A percentile compares a stretch with the other conserved stretches of the same genome.
Evolutionary conservation across 1,140 invertebrate genomes (phyloP).

Genomic region (Portunus trituberculatus): DNA sequence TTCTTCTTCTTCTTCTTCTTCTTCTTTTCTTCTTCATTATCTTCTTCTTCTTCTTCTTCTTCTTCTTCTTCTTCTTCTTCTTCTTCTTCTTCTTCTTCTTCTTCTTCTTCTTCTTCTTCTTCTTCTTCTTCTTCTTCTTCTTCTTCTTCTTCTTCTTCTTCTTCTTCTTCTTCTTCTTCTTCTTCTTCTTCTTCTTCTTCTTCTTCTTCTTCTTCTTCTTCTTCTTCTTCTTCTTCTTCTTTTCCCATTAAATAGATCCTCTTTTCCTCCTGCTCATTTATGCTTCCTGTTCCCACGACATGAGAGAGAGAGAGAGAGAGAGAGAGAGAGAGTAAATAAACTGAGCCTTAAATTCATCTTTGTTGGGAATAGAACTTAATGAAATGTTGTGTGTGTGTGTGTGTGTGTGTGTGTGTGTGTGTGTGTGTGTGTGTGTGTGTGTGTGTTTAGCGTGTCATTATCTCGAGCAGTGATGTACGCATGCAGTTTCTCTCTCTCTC

Average conservation of each 20-base stretch:
- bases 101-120: neutral
- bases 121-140: neutral
- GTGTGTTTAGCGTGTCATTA: neutral
- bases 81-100: neutral
- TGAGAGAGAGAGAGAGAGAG: neutral
- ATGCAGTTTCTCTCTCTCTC: neutral
- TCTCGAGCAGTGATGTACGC: neutral
- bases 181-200: neutral
- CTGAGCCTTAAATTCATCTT: neutral
- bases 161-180: neutral
- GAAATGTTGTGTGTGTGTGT: neutral
- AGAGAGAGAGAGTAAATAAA: neutral
- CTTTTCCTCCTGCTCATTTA: neutral
- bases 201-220: neutral
- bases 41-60: too few relatives aligned
- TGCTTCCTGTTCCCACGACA: neutral
- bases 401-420: neutral
- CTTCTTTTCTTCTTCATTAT: too few relatives aligned
- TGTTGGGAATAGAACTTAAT: neutral
- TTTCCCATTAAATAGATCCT: too few relatives aligned
- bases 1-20: too few relatives aligned
- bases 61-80: too few relatives aligned
- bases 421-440: neutral
- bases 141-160: neutral
- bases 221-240: neutral